These are phyloP conservation scores for Vombatus ursinus DNA, from an alignment of 2,113 vertebrate species.

Conservation along the genomic window DNA sequence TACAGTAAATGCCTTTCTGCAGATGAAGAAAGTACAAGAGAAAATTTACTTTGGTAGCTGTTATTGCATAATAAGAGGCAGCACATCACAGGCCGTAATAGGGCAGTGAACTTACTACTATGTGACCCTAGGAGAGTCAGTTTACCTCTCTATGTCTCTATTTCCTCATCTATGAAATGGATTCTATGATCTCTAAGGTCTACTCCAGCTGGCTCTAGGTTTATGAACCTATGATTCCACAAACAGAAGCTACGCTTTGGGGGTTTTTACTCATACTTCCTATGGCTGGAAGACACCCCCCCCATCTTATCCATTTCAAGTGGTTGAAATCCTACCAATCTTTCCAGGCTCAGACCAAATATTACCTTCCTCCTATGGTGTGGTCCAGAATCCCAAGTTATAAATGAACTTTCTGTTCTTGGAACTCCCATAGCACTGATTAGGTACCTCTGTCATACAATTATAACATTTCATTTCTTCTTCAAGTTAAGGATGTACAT, in stretches of 20 bases:
- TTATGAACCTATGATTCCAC: not conserved
- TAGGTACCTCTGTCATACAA: not conserved
- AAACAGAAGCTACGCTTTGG: not conserved
- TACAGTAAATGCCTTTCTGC: conserved; percentile 48
- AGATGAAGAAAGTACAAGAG: conserved; percentile 58
- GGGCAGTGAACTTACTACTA: not conserved
- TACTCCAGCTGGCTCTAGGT: not conserved
- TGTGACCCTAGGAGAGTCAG: not conserved
- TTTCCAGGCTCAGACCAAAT: not conserved
- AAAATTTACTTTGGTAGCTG: conserved; percentile 42
- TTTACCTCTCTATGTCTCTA: not conserved
- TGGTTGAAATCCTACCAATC: not conserved
- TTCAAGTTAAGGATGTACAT: not conserved
- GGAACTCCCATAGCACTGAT: not conserved
- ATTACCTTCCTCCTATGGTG: not conserved
- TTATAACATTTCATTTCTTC: not conserved
- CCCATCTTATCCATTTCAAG: not conserved
- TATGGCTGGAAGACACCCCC: not conserved
- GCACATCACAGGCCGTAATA: not conserved
- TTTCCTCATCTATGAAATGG: not conserved
- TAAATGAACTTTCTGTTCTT: not conserved
- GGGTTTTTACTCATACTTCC: not conserved
- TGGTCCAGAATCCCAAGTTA: not conserved
- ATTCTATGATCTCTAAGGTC: not conserved
- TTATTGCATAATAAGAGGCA: not conserved